These are phyloP conservation scores for Girardinichthys multiradiatus DNA, from an alignment of 2,113 vertebrate genomes.

Conservation along the genomic window DNA sequence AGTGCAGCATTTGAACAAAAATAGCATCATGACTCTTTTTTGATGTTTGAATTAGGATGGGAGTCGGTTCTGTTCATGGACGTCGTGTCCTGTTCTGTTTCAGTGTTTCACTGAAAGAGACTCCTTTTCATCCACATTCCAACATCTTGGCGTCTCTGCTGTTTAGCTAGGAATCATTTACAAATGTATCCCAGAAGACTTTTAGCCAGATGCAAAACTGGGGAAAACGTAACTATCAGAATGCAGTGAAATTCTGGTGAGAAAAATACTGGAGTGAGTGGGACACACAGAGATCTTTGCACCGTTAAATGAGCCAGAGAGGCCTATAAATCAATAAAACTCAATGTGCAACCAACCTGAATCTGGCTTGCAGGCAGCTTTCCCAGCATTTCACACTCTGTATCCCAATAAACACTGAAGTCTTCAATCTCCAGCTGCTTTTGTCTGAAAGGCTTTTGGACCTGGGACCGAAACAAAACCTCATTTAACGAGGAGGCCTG, in stretches of 20 bases:
- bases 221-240: not conserved
- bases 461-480: conserved; percentile 70
- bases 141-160: too few species aligned
- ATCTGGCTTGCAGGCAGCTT: conserved; percentile 87
- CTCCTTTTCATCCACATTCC: not conserved
- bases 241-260: not conserved
- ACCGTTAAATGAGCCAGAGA: not conserved
- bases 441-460: conserved; percentile 88
- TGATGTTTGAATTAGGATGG: too few species aligned
- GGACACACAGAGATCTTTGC: not conserved
- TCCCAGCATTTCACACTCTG: conserved; percentile 86
- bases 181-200: too few species aligned
- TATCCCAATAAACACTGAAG: conserved; percentile 97
- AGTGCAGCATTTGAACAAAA: not conserved
- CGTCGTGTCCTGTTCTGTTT: too few species aligned
- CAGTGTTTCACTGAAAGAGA: not conserved
- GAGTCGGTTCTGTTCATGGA: too few species aligned
- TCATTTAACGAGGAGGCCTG: not conserved
- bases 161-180: too few species aligned
- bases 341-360: conserved; percentile 80
- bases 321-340: not conserved
- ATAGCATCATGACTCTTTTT: too few species aligned
- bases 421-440: conserved; percentile 92
- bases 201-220: not conserved
- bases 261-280: not conserved